Base-by-base conservation (phyloP, 2,113 vertebrate genomes). In the Xenopus laevis region DNA sequence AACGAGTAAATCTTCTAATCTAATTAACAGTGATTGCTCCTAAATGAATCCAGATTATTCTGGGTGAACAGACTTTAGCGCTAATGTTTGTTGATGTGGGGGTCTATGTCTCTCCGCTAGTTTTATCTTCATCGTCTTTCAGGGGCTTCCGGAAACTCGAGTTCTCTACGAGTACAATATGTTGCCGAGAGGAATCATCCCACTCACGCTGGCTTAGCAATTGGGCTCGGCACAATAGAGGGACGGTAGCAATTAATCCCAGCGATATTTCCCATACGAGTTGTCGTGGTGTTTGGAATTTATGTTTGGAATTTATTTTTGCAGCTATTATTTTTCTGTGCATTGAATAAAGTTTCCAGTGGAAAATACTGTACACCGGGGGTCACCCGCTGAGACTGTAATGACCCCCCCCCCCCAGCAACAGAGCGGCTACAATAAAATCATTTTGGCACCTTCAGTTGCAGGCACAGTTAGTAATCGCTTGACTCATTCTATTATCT, bases 1-100 rank as follows among this genome's bases (percentile, higher is more conserved):
- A 40, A 40, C 33, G 8, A 40, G 33, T 16, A n/a, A 74, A 74
- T 74, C 52, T 23, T 68, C 55, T 68, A 74, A 74, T 74, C 67
- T 47, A 74, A 67, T 74, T 74, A 74, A 50, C 57, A 21, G 65
- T 50, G 55, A 68, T 61, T 61, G 72, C 67, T 74, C 57, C 72
- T 68, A 40, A 68, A 61, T 68, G 17, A 68, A 61, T 33, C 65
- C 72, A 27, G 57, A 74, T 68, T 74, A 68, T 74, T 74, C 72
- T 52, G 65, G 72, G 44, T 52, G 72, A 74, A 61, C 61, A 61
- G 50, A 52, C 52, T 30, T 23, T 67, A 74, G 72, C 33, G 23
- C 13, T 68, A 50, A 2, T 18, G 45, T 10, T 59, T 13, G 55
- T 30, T 55, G 52, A 40, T 21, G 57, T 23, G 18, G 45, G 44